Base-by-base conservation (phyloP, 2,797 vertebrate genomes). In the Chiloscyllium punctatum region DNA sequence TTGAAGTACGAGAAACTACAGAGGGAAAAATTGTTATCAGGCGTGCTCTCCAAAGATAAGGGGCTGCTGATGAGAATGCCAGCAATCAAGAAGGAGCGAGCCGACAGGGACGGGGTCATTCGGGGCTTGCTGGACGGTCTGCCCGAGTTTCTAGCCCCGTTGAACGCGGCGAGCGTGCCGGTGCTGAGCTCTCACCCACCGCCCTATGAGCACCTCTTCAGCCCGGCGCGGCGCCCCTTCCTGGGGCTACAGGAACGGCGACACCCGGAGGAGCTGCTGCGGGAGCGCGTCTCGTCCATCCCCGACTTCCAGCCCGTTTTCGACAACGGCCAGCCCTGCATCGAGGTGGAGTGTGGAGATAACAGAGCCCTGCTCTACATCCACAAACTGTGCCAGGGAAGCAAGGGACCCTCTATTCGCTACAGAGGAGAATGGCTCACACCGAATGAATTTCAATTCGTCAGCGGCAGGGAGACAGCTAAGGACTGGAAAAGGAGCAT, bases 401-500 rank as follows among this genome's bases (percentile, higher is more conserved):
- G 99, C 97, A 99, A 99, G 90, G 99, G 99, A 97, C 99, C 99
- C 95, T 99, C 99, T 62, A 99, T 99, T 97, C 99, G 99, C 97
- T 99, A 99, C 98, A 97, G 99, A 97, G 98, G 98, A 96, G 99
- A 99, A 98, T 99, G 99, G 99, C 98, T 99, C 96, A 99, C 99
- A 96, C 99, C 99, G 95, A 99, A 99, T 97, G 99, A 99, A 98
- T 99, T 99, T 98, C 99, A 99, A 98, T 99, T 99, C 96, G 99
- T 99, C 97, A 99, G 99, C 97, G 99, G 99, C 97, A 98, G 99
- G 62, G 99, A 99, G 97, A 99, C 99, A 15, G 99, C 99, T 96
- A 99, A 99, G 97, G 99, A 99, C 96, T 99, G 99, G 99, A 99
- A 99, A 96, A 97, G 99, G 97, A 99, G 99, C 98, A 99, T 99